These are phyloP conservation scores for Aselliscus stoliczkanus DNA, from an alignment of 2,797 vertebrate species.

Conservation along the genomic window DNA sequence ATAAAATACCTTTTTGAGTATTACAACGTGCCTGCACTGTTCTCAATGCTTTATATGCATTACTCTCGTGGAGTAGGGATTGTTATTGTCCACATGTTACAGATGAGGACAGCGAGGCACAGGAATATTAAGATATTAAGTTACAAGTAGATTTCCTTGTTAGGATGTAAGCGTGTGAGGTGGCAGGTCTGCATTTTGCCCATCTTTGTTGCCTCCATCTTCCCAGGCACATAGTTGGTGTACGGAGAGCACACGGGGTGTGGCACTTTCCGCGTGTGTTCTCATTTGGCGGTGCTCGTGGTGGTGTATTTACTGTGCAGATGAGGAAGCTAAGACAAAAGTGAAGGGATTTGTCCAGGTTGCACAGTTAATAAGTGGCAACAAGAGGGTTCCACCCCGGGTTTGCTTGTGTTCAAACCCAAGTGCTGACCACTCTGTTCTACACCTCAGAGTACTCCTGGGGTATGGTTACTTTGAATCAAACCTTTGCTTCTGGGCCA, in stretches of 20 bases:
- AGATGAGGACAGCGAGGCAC: background rate
- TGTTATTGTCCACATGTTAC: background rate
- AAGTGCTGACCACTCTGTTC: background rate
- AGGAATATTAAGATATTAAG: background rate
- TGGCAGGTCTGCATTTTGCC: background rate
- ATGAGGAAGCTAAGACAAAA: background rate
- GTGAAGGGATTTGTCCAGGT: background rate
- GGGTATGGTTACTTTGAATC: background rate
- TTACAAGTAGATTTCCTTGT: background rate
- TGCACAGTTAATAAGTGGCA: background rate
- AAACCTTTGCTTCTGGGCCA: background rate
- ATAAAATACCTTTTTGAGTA: background rate
- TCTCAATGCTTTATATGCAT: background rate
- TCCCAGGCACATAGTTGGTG: background rate
- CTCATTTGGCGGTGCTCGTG: background rate
- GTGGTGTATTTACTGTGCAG: background rate
- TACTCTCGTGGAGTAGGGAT: background rate
- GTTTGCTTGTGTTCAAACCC: background rate
- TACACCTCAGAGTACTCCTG: background rate
- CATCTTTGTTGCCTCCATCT: background rate
- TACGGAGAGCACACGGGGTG: background rate
- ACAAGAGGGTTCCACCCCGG: background rate
- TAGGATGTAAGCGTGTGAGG: background rate
- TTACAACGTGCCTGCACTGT: background rate
- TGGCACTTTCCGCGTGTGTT: background rate